Evolutionary conservation across 2,888 invertebrate species (phyloP).

Genomic region (Leptinotarsa rubiginosa): DNA sequence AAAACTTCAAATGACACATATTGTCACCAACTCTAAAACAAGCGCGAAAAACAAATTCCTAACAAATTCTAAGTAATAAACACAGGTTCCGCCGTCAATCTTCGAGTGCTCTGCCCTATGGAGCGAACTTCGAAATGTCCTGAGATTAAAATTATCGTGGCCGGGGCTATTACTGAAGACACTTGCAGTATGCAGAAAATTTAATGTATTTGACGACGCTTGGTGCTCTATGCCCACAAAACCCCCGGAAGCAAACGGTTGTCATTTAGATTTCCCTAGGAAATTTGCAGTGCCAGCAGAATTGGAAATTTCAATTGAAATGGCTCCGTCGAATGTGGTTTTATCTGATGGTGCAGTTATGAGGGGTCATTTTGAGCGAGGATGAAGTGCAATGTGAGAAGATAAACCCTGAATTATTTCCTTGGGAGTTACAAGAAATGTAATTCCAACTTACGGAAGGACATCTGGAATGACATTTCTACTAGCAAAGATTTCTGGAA

Average conservation of each 20-base stretch:
- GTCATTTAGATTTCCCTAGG: slow-evolving; percentile 38
- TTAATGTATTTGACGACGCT: slow-evolving; percentile 46
- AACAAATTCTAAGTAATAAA: slow-evolving; percentile 33
- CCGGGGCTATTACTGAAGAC: slow-evolving; percentile 38
- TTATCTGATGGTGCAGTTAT: slow-evolving; percentile 36
- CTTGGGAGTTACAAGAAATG: neutral
- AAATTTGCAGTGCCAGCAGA: slow-evolving; percentile 39
- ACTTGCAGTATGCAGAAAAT: slow-evolving; percentile 46
- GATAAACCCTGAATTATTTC: neutral
- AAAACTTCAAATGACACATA: too few relatives aligned
- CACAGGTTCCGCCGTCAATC: slow-evolving; percentile 45
- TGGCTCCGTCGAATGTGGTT: slow-evolving; percentile 37
- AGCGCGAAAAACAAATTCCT: too few relatives aligned
- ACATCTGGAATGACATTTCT: too few relatives aligned
- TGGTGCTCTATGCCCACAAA: slow-evolving; percentile 35
- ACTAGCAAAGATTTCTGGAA: too few relatives aligned
- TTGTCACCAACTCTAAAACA: too few relatives aligned
- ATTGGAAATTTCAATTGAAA: slow-evolving; percentile 34
- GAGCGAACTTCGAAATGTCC: slow-evolving; percentile 48
- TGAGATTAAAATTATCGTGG: slow-evolving; percentile 52
- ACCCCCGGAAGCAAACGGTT: slow-evolving; percentile 30
- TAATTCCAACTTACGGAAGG: too few relatives aligned
- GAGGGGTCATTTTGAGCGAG: slow-evolving; percentile 11
- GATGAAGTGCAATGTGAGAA: slow-evolving; percentile 8
- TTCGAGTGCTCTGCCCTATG: slow-evolving; percentile 44